Evolutionary conservation across 2,797 vertebrate genomes (phyloP), one percentile per base, ranked within the genome.

Genomic region (Cirrhinus molitorella): DNA sequence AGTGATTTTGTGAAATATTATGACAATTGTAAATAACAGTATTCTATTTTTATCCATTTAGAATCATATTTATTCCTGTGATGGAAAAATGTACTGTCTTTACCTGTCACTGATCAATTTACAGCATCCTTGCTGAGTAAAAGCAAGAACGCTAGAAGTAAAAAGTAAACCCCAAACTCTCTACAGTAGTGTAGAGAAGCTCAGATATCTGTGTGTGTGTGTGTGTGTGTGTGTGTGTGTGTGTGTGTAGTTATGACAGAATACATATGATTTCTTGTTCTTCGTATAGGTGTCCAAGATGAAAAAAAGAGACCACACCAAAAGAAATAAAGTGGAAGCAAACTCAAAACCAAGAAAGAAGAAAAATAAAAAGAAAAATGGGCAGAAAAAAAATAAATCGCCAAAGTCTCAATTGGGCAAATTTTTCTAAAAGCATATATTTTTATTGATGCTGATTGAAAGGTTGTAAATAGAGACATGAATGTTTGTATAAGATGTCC

Each of bases 201-300:
- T 13, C 67, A 47, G 28, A 65, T 25, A n/a, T 83, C 6, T 43
- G 8, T 21, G 7, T 77, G 68, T 82, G 28, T 28, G 40, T 43
- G 8, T 21, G 7, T 77, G 68, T 82, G 28, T 28, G 40, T 43
- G 8, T 21, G 7, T 77, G 68, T 82, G 28, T 28, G 40, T 43
- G 8, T 21, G 7, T 77, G 68, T 82, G 28, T 28, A 31, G n/a
- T 57, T 43, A n/a, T 14, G 10, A 55, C 51, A 65, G 47, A 72
- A 63, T 76, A 47, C 65, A 88, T 66, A 76, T 85, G 71, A 83
- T 40, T 67, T 86, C 80, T 88, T 83, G 79, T 77, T 85, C 51
- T 83, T 53, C 31, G 49, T 83, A 78, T 79, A 86, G 86, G 73
- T 34, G 21, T 34, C 23, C 66, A 40, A 43, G 0, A 3, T 25